Percentiles rank a stretch among this genome's conserved stretches.
Evolutionary conservation across 1,140 invertebrate genomes (phyloP).

Genomic region (Papilio dardanus): DNA sequence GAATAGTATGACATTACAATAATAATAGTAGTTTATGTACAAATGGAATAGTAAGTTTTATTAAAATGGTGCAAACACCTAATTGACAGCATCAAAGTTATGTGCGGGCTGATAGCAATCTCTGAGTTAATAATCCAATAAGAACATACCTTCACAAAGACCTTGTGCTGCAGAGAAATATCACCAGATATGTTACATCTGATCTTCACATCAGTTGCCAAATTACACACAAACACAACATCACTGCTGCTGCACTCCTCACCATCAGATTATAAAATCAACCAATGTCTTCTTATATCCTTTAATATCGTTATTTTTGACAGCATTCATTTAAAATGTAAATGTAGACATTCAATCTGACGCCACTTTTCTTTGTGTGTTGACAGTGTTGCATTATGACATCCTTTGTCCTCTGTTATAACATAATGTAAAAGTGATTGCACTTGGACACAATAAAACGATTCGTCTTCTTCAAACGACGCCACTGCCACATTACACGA

Average conservation of each 20-base stretch:
- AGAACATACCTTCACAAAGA: not conserved
- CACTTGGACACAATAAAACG: conserved; percentile 22
- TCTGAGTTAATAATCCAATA: not conserved
- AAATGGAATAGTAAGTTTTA: too few relatives aligned
- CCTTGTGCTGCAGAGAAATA: not conserved
- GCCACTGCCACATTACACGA: not conserved
- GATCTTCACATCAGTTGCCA: not conserved
- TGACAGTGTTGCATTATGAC: conserved; percentile 12
- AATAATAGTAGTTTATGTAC: too few relatives aligned
- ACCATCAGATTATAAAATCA: not conserved
- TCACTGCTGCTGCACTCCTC: not conserved
- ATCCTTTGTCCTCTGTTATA: conserved; percentile 32
- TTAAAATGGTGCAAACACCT: not conserved
- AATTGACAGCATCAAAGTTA: not conserved
- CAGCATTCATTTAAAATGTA: not conserved
- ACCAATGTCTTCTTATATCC: not conserved
- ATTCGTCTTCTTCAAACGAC: not conserved
- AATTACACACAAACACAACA: not conserved
- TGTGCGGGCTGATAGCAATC: not conserved
- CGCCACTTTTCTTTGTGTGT: conserved; percentile 30
- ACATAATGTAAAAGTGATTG: not conserved
- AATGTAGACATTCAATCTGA: not conserved
- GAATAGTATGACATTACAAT: too few relatives aligned
- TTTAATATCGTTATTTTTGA: not conserved
- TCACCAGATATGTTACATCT: not conserved